These are phyloP conservation scores for Ypsolopha sequella DNA, from an alignment of 2,888 invertebrate species.

Conservation along the genomic window DNA sequence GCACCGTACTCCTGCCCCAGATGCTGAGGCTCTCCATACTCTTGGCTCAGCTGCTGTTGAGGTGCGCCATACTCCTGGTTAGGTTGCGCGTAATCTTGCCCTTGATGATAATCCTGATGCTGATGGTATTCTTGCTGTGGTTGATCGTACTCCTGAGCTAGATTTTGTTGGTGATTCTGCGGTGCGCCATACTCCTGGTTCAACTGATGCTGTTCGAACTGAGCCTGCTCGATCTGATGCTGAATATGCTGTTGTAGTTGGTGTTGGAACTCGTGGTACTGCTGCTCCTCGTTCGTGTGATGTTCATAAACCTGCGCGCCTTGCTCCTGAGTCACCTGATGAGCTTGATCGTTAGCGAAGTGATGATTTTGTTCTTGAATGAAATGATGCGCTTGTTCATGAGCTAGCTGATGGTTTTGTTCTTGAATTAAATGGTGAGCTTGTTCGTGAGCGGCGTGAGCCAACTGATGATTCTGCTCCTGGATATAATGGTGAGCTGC, in stretches of 20 bases:
- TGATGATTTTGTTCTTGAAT: not conserved
- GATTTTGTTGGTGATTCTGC: constrained; percentile 1
- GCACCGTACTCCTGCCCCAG: constrained; percentile 39
- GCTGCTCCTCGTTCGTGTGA: not conserved
- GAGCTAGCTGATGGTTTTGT: not conserved
- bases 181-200: not conserved
- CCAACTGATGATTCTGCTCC: constrained; percentile 16
- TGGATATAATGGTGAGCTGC: constrained; percentile 6
- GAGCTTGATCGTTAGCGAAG: not conserved
- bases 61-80: constrained; percentile 21
- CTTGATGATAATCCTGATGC: constrained; percentile 10
- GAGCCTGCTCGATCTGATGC: constrained; percentile 50
- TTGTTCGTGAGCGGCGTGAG: not conserved
- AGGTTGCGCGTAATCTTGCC: constrained; percentile 11
- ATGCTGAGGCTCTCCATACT: constrained; percentile 13
- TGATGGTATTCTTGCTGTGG: constrained; percentile 3
- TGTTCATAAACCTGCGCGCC: constrained; percentile 27
- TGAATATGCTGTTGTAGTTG: constrained; percentile 52
- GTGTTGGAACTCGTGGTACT: constrained; percentile 12
- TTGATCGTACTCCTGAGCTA: constrained; percentile 11
- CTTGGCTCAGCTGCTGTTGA: constrained; percentile 6
- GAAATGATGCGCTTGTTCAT: not conserved
- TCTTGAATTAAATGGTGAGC: not conserved
- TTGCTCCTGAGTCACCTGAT: constrained; percentile 42
- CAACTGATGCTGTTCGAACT: constrained; percentile 23